Evolutionary conservation across 2,797 vertebrate species (phyloP).

Genomic region (Rousettus madagascariensis): DNA sequence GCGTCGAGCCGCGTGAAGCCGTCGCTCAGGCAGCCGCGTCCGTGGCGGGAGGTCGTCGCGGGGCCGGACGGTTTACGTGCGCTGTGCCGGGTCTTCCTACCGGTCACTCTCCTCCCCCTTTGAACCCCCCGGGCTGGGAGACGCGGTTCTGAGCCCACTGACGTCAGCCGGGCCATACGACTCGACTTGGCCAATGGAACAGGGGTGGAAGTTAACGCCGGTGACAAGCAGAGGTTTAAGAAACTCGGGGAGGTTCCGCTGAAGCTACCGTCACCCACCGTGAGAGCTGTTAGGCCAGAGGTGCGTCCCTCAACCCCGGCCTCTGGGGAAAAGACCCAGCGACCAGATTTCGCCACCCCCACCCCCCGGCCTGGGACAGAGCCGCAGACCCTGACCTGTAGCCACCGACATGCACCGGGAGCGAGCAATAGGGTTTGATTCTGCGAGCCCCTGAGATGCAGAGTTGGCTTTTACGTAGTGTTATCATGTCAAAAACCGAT

Average conservation of each 20-base stretch:
- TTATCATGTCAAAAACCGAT: not conserved
- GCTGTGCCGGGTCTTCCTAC: no score
- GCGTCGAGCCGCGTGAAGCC: not conserved
- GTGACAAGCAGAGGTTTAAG: not conserved
- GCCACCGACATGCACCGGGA: accelerated
- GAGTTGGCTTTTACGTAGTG: not conserved
- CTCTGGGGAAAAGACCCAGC: not conserved
- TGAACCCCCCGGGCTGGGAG: not conserved
- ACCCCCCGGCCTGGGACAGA: not conserved
- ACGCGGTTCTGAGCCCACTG: no score
- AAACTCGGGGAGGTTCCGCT: not conserved
- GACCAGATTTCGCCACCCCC: no score
- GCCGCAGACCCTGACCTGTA: no score
- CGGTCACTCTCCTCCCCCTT: accelerated
- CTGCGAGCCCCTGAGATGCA: not conserved
- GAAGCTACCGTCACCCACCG: not conserved
- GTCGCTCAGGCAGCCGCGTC: no score
- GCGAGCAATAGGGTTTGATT: not conserved
- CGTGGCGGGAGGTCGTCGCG: no score
- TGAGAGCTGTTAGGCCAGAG: not conserved
- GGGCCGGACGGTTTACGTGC: no score
- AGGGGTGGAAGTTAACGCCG: accelerated
- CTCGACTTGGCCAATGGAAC: not conserved
- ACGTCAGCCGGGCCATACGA: not conserved
- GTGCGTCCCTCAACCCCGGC: not conserved